Evolutionary conservation across 2,888 invertebrate genomes (phyloP).

Genomic region (Sympetrum striolatum): DNA sequence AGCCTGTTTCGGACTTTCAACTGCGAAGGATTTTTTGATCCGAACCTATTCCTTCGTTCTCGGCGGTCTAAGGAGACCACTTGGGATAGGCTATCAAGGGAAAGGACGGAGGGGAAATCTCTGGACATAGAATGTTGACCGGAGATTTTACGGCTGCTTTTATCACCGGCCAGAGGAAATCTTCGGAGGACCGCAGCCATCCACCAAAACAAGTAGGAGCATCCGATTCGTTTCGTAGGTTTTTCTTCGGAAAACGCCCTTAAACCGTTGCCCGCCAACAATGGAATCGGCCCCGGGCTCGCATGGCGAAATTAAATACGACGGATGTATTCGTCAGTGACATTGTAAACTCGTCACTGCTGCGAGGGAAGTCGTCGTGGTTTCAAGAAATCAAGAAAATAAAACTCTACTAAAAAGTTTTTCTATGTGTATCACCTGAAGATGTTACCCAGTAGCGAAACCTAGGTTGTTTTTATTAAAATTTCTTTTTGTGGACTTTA

Average conservation of each 20-base stretch:
- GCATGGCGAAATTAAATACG: too few species aligned
- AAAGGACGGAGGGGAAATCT: background rate
- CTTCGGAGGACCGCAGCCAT: background rate
- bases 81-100: background rate
- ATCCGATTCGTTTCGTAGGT: background rate
- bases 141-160: background rate
- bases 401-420: too few species aligned
- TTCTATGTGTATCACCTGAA: too few species aligned
- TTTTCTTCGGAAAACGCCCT: background rate
- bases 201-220: background rate
- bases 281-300: too few species aligned
- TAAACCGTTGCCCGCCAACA: too few species aligned
- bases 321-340: too few species aligned
- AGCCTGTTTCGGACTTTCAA: background rate
- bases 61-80: background rate
- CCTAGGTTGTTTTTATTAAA: too few species aligned
- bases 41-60: background rate
- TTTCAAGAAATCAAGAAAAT: too few species aligned
- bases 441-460: too few species aligned
- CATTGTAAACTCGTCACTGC: too few species aligned
- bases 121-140: background rate
- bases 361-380: too few species aligned
- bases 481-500: too few species aligned
- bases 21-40: background rate
- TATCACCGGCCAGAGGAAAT: background rate